Evolutionary conservation across 2,888 invertebrate species (phyloP).

Genomic region (Stenotaenia linearis): DNA sequence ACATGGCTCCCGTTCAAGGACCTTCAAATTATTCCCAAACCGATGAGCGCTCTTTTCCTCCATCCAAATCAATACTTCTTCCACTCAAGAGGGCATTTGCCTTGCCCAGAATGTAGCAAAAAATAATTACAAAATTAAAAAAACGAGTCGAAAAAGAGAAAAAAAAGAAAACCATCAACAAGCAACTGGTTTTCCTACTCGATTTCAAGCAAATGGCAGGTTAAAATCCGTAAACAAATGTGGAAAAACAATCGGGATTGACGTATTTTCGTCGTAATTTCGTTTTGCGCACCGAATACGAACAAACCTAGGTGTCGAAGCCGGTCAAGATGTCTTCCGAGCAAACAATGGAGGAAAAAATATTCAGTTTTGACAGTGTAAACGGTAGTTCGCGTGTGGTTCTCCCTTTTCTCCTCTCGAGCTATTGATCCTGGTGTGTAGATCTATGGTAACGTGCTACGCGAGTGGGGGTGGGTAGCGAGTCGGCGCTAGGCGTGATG

Average conservation of each 20-base stretch:
- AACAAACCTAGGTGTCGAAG: background rate
- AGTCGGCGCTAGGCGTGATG: background rate
- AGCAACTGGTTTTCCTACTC: background rate
- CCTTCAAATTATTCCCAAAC: background rate
- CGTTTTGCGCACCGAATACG: background rate
- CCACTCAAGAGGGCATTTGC: background rate
- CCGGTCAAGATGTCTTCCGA: background rate
- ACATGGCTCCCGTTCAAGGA: slow-evolving; percentile 26
- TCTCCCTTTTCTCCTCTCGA: background rate
- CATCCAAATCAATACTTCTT: background rate
- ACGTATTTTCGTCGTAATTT: background rate
- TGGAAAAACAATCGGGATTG: background rate
- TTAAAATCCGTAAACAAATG: background rate
- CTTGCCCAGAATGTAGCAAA: background rate
- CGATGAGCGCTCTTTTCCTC: background rate
- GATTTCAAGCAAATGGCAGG: background rate
- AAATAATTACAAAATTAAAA: background rate
- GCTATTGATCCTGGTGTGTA: background rate
- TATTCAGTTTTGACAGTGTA: too few species aligned
- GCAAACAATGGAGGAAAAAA: background rate
- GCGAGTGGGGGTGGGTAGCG: background rate
- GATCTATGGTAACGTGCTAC: background rate
- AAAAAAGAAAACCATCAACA: background rate
- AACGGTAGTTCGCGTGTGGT: background rate
- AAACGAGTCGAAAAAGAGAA: background rate